Conservation (phyloP, 30 jellyfish, hydroid and myxozoan genomes). For the Turritopsis rubra region DNA sequence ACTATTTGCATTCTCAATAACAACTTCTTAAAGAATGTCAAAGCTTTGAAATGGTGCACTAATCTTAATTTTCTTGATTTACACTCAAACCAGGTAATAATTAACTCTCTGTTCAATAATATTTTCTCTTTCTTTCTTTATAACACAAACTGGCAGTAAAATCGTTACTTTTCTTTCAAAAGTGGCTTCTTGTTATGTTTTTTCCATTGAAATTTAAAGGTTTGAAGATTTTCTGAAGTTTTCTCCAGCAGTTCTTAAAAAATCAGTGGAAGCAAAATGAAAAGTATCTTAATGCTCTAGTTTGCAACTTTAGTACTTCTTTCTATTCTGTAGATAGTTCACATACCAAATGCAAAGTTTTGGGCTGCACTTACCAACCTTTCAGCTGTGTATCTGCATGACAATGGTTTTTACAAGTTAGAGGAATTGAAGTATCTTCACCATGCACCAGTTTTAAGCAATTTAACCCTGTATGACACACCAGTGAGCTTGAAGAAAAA, state of each 20-base stretch:
- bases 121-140: neutral
- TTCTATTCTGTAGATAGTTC: slow-evolving; percentile 30
- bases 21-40: slow-evolving; percentile 38
- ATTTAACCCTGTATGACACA: slow-evolving; percentile 66
- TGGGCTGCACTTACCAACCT: slow-evolving; percentile 47
- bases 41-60: slow-evolving; percentile 40
- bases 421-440: slow-evolving; percentile 43
- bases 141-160: neutral
- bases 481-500: slow-evolving; percentile 69
- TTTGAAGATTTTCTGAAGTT: neutral
- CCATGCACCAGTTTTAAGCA: slow-evolving; percentile 31
- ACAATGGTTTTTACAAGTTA: slow-evolving; percentile 50
- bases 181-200: too few relatives aligned
- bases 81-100: slow-evolving; percentile 74
- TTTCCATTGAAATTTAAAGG: too few relatives aligned
- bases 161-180: neutral
- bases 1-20: slow-evolving; percentile 58
- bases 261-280: too few relatives aligned
- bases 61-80: slow-evolving; percentile 46
- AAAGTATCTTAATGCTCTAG: too few relatives aligned
- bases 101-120: slow-evolving; percentile 1
- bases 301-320: neutral
- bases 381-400: slow-evolving; percentile 53
- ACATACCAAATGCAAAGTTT: slow-evolving; percentile 52
- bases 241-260: too few relatives aligned